Percentiles rank a stretch among this genome's conserved stretches.
phyloP scores from a whole-genome alignment of 2,113 vertebrate species.

The Orthonyx spaldingii region DNA sequence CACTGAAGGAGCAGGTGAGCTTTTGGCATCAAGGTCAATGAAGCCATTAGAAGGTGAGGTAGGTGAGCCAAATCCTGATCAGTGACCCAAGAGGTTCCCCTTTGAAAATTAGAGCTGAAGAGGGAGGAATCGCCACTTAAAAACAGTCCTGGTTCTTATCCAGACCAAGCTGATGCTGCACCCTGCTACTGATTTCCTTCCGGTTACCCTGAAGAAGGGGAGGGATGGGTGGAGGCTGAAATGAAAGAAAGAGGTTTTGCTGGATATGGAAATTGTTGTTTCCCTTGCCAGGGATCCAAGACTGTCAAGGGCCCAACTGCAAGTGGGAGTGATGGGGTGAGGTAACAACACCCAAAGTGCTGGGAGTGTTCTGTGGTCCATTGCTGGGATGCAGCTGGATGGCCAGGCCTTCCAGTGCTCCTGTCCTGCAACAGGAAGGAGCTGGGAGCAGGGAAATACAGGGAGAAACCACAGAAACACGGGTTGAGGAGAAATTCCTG shows the following conservation, averaged over 20 bases:
- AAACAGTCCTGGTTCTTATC: neutral
- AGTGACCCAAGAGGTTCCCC: neutral
- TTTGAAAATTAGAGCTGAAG: neutral
- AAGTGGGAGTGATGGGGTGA: neutral
- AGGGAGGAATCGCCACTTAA: neutral
- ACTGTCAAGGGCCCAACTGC: neutral
- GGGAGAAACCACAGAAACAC: neutral
- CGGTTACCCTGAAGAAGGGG: neutral
- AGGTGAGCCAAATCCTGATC: neutral
- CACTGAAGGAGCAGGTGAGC: neutral
- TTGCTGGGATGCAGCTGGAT: neutral
- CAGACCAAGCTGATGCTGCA: neutral
- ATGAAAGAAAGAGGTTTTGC: neutral
- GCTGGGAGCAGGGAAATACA: neutral
- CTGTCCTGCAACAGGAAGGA: neutral
- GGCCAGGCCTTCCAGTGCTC: neutral
- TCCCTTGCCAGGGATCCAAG: neutral
- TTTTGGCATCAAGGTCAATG: neutral
- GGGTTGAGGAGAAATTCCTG: neutral
- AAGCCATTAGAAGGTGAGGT: neutral
- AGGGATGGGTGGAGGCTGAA: neutral
- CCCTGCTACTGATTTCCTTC: neutral
- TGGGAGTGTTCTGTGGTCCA: too few relatives aligned
- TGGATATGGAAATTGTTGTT: neutral
- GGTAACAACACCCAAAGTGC: too few relatives aligned